These are phyloP conservation scores for Hiodon tergisus DNA, from an alignment of 2,113 vertebrate species.

Conservation along the genomic window DNA sequence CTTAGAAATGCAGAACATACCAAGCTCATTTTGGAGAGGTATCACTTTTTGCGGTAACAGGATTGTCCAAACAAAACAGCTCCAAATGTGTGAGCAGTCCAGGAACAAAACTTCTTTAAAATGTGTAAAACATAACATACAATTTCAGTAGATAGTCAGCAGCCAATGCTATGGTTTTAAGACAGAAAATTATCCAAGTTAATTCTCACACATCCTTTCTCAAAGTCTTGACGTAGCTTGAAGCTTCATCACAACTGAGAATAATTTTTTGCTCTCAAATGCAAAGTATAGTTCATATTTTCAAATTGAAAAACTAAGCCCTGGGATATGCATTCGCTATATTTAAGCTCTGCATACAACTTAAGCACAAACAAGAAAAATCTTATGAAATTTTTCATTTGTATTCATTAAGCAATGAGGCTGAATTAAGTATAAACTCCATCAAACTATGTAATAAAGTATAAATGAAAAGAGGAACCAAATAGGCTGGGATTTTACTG, in stretches of 20 bases:
- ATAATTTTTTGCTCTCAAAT: conserved; percentile 19
- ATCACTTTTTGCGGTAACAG: too few relatives aligned
- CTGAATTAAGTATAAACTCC: too few relatives aligned
- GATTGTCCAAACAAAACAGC: too few relatives aligned
- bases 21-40: too few relatives aligned
- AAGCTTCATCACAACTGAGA: conserved; percentile 6
- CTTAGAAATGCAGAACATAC: too few relatives aligned
- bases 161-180: neutral
- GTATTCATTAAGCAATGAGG: neutral
- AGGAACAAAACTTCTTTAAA: too few relatives aligned
- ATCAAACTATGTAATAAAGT: too few relatives aligned
- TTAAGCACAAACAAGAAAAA: neutral
- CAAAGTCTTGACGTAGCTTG: neutral
- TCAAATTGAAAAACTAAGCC: conserved; percentile 7
- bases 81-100: too few relatives aligned
- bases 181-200: conserved; percentile 11
- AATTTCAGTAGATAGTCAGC: too few relatives aligned
- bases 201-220: conserved; percentile 9
- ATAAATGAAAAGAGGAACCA: too few relatives aligned
- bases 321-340: conserved; percentile 3
- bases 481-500: too few relatives aligned
- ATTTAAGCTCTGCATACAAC: neutral
- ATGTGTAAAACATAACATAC: too few relatives aligned
- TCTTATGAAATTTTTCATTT: neutral
- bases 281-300: conserved; percentile 14